Evolutionary conservation across 2,888 invertebrate species (phyloP).

Genomic region (Halictus ligatus): DNA sequence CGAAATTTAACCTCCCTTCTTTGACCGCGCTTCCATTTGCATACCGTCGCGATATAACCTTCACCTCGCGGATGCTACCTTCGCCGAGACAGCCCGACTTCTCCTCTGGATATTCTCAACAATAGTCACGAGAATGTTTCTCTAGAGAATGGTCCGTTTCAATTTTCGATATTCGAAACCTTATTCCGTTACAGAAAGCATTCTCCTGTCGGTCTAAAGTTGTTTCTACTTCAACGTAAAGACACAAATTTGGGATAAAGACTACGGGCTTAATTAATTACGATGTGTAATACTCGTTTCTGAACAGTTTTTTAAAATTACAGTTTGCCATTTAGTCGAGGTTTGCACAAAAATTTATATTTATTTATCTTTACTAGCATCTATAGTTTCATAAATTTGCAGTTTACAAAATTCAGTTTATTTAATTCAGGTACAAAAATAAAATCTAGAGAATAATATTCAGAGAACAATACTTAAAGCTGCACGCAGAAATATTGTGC

Average conservation of each 20-base stretch:
- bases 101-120: conserved; percentile 13
- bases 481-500: no score
- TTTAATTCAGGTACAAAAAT: background rate
- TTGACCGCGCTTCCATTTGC: conserved; percentile 47
- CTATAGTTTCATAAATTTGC: background rate
- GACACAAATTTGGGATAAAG: background rate
- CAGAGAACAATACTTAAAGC: no score
- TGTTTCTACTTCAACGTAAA: background rate
- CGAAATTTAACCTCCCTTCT: conserved; percentile 46
- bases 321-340: background rate
- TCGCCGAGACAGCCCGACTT: conserved; percentile 15
- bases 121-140: conserved; percentile 5
- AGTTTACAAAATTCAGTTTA: background rate
- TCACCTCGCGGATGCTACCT: conserved; percentile 33
- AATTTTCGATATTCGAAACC: conserved; percentile 7
- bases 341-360: background rate
- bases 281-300: background rate
- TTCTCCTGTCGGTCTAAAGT: background rate
- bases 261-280: background rate
- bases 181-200: background rate
- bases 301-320: background rate
- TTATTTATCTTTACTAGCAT: background rate
- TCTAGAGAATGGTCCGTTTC: conserved; percentile 16
- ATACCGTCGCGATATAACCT: conserved; percentile 38
- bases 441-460: background rate